Evolutionary conservation across 2,797 vertebrate genomes (phyloP).

Genomic region (Arctocebus calabarensis): DNA sequence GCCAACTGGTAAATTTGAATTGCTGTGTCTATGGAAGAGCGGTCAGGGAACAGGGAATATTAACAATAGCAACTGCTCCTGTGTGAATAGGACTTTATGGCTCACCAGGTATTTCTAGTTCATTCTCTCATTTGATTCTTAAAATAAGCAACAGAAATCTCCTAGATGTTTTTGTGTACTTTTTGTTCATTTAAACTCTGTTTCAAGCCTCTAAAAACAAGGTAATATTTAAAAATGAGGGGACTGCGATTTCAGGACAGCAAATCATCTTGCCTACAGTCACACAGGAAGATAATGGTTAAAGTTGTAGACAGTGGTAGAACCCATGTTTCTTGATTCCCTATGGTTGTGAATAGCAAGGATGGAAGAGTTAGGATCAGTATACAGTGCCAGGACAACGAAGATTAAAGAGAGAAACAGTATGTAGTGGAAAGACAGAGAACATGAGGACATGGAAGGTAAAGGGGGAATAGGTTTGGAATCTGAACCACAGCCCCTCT

Average conservation of each 20-base stretch:
- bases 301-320: constrained; percentile 31
- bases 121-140: constrained; percentile 48
- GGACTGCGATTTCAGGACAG: neutral
- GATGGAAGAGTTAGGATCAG: neutral
- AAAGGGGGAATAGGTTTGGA: neutral
- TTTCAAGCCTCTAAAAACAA: constrained; percentile 36
- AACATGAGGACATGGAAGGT: neutral
- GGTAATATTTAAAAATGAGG: neutral
- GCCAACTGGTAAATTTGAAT: constrained; percentile 54
- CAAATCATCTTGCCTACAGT: constrained; percentile 30
- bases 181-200: constrained; percentile 37
- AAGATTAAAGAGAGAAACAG: neutral
- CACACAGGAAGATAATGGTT: constrained; percentile 2
- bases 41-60: constrained; percentile 3
- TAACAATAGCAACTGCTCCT: constrained; percentile 21
- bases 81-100: neutral
- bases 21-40: constrained; percentile 29
- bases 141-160: constrained; percentile 42
- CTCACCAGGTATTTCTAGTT: constrained; percentile 25
- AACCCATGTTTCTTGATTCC: constrained; percentile 18
- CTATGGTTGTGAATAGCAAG: constrained; percentile 45
- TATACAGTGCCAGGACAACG: neutral
- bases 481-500: neutral
- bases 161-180: constrained; percentile 29
- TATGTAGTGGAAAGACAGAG: neutral